A percentile compares a stretch with the other conserved stretches of the same genome.
Evolutionary conservation across 2,797 vertebrate genomes (phyloP).

Genomic region (Macropodus opercularis): DNA sequence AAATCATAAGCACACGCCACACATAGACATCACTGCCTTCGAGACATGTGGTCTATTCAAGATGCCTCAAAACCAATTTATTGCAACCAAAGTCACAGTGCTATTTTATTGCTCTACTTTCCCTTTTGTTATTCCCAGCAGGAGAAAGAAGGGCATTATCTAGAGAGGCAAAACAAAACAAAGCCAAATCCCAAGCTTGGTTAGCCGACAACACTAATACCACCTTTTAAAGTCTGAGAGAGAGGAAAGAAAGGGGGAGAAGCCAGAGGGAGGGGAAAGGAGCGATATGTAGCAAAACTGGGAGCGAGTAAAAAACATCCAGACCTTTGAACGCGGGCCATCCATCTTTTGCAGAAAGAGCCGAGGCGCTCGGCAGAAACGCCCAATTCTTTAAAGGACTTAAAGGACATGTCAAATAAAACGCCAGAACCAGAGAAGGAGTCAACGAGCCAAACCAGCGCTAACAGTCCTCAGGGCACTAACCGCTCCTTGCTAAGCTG

Average conservation of each 20-base stretch:
- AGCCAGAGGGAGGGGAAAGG: not conserved
- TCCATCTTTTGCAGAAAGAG: constrained; percentile 84
- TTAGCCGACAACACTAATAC: constrained; percentile 71
- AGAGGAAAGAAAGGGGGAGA: constrained; percentile 27
- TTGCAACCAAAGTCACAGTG: constrained; percentile 61
- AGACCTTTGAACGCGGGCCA: constrained; percentile 83
- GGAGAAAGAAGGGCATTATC: constrained; percentile 67
- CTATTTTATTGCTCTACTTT: constrained; percentile 66
- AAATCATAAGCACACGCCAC: constrained; percentile 23
- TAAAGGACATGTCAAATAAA: constrained; percentile 82
- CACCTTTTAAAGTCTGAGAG: constrained; percentile 57
- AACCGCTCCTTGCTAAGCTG: constrained; percentile 64
- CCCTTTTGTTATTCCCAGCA: constrained; percentile 61
- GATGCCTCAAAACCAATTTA: constrained; percentile 66
- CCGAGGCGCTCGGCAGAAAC: constrained; percentile 83
- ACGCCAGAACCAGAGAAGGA: constrained; percentile 53
- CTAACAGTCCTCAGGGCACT: constrained; percentile 71
- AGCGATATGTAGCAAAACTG: constrained; percentile 29
- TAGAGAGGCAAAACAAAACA: constrained; percentile 69
- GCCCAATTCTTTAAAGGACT: constrained; percentile 82
- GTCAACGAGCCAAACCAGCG: constrained; percentile 64
- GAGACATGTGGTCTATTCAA: constrained; percentile 63
- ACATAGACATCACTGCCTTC: constrained; percentile 33
- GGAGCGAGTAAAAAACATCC: constrained; percentile 52
- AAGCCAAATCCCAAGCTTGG: constrained; percentile 68